Conservation (phyloP, 2,113 vertebrate genomes). For the Elachura formosa region DNA sequence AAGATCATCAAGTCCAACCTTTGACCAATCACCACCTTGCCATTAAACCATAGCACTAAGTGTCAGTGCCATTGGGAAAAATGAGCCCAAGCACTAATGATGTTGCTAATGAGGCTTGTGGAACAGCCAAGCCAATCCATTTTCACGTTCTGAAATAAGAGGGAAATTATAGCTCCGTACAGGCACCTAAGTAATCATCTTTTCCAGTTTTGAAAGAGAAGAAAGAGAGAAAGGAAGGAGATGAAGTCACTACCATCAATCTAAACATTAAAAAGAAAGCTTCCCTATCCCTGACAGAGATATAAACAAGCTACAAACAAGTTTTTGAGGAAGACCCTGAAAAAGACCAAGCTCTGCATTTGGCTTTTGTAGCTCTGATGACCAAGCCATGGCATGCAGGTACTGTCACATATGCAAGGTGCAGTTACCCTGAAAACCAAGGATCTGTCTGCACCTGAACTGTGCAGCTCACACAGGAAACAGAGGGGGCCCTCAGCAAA, state of each 20-base stretch:
- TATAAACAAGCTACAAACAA: neutral
- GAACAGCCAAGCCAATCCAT: neutral
- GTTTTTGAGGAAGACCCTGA: neutral
- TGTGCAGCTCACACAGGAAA: neutral
- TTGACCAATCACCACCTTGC: neutral
- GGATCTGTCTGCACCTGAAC: neutral
- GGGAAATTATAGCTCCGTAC: neutral
- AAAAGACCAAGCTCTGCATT: neutral
- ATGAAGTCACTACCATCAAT: neutral
- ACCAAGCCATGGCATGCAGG: neutral
- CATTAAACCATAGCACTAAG: neutral
- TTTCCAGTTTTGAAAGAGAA: neutral
- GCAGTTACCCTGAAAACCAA: neutral
- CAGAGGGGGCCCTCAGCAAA: fast-evolving
- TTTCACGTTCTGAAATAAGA: neutral
- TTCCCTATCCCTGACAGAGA: neutral
- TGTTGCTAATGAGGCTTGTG: neutral
- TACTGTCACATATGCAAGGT: neutral
- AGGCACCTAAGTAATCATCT: neutral
- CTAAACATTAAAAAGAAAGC: neutral
- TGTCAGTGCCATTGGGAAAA: neutral
- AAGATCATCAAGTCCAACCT: neutral
- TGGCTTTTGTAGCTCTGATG: neutral
- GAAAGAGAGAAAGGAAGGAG: neutral
- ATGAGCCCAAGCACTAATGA: neutral